These are phyloP conservation scores for Dryocosmus kuriphilus DNA, from an alignment of 2,888 invertebrate species.

Conservation along the genomic window DNA sequence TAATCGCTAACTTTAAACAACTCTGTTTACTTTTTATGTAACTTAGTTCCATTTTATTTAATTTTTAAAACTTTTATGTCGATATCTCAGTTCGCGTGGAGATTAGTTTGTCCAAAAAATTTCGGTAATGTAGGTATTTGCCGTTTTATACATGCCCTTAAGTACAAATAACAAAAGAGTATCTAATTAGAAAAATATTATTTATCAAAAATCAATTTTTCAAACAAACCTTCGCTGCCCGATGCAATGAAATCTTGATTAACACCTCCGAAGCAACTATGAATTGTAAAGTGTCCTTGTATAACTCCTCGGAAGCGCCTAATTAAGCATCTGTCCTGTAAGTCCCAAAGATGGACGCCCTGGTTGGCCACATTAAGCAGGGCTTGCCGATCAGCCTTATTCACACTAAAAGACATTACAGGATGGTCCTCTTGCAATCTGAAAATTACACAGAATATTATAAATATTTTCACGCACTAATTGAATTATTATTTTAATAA, in stretches of 20 bases:
- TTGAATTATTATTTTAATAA: neutral
- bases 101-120: no score
- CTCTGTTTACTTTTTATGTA: no score
- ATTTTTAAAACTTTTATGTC: no score
- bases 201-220: neutral
- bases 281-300: conserved; percentile 98
- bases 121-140: no score
- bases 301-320: conserved; percentile 97
- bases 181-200: neutral
- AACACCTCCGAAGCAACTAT: conserved; percentile 98
- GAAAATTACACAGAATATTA: conserved; percentile 51
- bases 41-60: no score
- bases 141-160: no score
- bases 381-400: conserved; percentile 92
- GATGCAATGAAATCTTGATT: conserved; percentile 98
- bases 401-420: conserved; percentile 97
- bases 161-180: no score
- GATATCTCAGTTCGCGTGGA: neutral
- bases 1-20: no score
- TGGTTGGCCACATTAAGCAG: conserved; percentile 96
- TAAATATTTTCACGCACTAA: neutral
- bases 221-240: conserved; percentile 91
- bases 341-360: conserved; percentile 98
- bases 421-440: conserved; percentile 97
- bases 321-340: conserved; percentile 91